These are phyloP conservation scores for Oenanthe oenanthe DNA, from an alignment of 2,113 vertebrate genomes.

Conservation along the genomic window DNA sequence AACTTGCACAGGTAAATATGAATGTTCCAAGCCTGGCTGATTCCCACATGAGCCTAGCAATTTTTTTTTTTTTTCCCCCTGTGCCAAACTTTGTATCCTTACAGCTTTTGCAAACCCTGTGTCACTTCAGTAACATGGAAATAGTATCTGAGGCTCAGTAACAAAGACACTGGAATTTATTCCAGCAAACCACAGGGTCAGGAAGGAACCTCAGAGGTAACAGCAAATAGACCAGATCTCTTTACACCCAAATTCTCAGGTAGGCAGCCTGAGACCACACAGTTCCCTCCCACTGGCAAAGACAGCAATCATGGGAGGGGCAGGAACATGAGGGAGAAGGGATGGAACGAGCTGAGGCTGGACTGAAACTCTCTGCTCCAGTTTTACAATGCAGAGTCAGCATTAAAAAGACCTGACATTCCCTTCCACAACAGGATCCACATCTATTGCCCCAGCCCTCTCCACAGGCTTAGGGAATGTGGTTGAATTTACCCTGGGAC, in stretches of 20 bases:
- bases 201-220: not conserved
- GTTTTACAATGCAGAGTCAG: not conserved
- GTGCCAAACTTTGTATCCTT: not conserved
- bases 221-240: not conserved
- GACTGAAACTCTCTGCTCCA: not conserved
- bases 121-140: not conserved
- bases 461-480: not conserved
- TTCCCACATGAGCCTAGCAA: not conserved
- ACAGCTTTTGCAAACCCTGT: not conserved
- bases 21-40: not conserved
- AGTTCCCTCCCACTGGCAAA: not conserved
- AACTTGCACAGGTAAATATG: not conserved
- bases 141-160: not conserved
- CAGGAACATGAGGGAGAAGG: not conserved
- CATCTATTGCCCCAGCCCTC: not conserved
- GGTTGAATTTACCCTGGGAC: not conserved
- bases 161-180: not conserved
- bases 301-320: not conserved
- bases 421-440: not conserved
- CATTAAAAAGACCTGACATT: not conserved
- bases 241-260: not conserved
- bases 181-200: not conserved
- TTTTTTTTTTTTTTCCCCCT: too few relatives aligned
- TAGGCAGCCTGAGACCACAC: not conserved
- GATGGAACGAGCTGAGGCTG: not conserved